Conservation (phyloP, 2,113 vertebrate species). For the Tachycineta bicolor region DNA sequence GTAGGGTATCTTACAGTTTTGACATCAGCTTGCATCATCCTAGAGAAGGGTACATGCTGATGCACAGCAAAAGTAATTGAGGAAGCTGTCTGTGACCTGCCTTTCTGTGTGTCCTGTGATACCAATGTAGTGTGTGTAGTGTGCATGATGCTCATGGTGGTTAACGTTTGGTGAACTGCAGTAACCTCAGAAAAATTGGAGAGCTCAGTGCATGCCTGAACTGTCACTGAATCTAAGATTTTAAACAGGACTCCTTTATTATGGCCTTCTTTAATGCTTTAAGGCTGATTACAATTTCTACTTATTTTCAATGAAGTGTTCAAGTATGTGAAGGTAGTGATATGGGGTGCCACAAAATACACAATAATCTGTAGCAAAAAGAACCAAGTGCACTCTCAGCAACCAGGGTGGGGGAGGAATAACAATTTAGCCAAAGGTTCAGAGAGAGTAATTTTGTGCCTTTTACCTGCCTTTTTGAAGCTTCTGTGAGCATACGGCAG, state of each 20-base stretch:
- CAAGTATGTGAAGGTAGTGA: neutral
- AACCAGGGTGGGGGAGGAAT: fast-evolving
- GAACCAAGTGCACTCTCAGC: neutral
- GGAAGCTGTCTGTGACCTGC: neutral
- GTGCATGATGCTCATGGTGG: neutral
- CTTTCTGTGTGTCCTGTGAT: neutral
- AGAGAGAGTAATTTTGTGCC: neutral
- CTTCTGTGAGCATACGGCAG: neutral
- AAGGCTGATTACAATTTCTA: neutral
- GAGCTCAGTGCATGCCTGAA: neutral
- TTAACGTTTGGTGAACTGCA: neutral
- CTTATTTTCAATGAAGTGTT: neutral
- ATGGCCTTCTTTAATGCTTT: neutral
- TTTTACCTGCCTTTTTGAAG: slow-evolving; percentile 14
- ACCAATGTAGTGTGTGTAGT: neutral
- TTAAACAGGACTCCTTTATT: neutral
- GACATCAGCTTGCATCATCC: neutral
- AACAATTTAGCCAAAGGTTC: neutral
- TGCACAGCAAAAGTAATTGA: neutral
- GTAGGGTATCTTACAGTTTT: neutral
- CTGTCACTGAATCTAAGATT: neutral
- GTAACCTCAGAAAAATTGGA: neutral
- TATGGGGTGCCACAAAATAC: neutral
- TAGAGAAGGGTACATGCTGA: neutral
- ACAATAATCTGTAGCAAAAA: neutral